Percentiles rank a stretch among this genome's conserved stretches.
These are phyloP conservation scores for Poeciliopsis presidionis DNA, from an alignment of 2,797 vertebrate species.

Conservation along the genomic window DNA sequence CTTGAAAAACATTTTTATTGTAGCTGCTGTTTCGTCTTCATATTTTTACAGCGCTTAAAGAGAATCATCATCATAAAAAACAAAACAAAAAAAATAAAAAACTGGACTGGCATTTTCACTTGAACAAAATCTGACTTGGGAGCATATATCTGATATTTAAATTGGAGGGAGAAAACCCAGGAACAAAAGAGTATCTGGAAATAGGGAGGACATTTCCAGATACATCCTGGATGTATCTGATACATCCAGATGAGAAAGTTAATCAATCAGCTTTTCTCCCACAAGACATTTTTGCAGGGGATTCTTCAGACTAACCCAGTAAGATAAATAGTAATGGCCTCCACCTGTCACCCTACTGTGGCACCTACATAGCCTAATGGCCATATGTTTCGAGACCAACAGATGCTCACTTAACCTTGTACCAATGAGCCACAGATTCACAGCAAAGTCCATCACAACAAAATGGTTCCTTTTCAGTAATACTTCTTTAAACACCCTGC, in stretches of 20 bases:
- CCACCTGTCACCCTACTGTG: conserved; percentile 39
- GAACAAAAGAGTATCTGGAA: conserved; percentile 45
- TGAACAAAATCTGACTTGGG: neutral
- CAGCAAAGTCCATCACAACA: conserved; percentile 48
- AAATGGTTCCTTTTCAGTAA: conserved; percentile 50
- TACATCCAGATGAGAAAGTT: neutral
- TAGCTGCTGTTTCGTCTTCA: neutral
- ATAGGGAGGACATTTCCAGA: conserved; percentile 12
- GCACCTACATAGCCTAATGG: conserved; percentile 57
- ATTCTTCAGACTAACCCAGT: conserved; percentile 38
- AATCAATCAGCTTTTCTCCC: conserved; percentile 27
- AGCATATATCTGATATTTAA: neutral
- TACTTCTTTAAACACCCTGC: conserved; percentile 3
- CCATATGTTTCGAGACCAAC: conserved; percentile 70
- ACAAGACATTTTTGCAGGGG: conserved; percentile 23
- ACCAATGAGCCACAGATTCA: conserved; percentile 40
- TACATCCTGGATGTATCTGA: too few species aligned
- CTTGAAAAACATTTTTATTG: neutral
- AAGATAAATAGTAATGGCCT: conserved; percentile 61
- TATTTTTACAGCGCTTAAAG: neutral
- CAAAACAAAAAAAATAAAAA: neutral
- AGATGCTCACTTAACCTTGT: conserved; percentile 74
- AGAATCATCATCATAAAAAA: neutral
- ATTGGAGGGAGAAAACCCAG: neutral
- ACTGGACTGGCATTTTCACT: neutral